Evolutionary conservation across 1,140 invertebrate species (phyloP), one percentile per base, ranked within the genome.

Genomic region (Tyrophagus putrescentiae): DNA sequence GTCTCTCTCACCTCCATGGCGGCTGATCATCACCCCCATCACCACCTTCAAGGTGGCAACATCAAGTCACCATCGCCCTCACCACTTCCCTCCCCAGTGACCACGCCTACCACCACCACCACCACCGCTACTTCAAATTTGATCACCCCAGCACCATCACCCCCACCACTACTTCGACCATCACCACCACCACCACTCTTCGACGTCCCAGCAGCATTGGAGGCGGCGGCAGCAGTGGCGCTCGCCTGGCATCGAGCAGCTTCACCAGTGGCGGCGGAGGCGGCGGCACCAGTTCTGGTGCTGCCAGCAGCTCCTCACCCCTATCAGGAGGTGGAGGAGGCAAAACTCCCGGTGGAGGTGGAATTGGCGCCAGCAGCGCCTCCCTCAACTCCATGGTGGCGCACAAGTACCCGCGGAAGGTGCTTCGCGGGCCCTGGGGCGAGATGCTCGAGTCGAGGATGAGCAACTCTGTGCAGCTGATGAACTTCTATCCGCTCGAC

Each of bases 401-500:
- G n/a, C n/a, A n/a, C n/a, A 48, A 48, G 18, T 48, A 48, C 31
- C 31, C 45, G 31, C 23, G 31, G 18, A 48, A 48, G 18, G 7
- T 21, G 31, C 18, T 48, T 7, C 45, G 45, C 9, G 56, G 56
- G 23, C 56, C 56, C 16, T 57, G 44, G 21, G 56, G 56, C 16
- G 56, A 57, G 32, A 57, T 57, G 56, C 31, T 57, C 7, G 56
- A 57, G 31, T 57, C 56, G 6, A 48, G 9, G 21, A 57, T 57
- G 56, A 41, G 21, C 16, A 41, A 16, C 16, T 48, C 45, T 21
- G 45, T 25, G 13, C 45, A 48, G 18, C 21, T 7, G 18, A 7
- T 7, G 7, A 25, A 18, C 7, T 18, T 25, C 31, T 21, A 7
- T 7, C 31, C 9, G 13, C 7, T 7, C 9, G 45, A 21, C 31